Evolutionary conservation across 2,888 invertebrate species (phyloP), one percentile per base, ranked within the genome.

Genomic region (Griposia aprilina): DNA sequence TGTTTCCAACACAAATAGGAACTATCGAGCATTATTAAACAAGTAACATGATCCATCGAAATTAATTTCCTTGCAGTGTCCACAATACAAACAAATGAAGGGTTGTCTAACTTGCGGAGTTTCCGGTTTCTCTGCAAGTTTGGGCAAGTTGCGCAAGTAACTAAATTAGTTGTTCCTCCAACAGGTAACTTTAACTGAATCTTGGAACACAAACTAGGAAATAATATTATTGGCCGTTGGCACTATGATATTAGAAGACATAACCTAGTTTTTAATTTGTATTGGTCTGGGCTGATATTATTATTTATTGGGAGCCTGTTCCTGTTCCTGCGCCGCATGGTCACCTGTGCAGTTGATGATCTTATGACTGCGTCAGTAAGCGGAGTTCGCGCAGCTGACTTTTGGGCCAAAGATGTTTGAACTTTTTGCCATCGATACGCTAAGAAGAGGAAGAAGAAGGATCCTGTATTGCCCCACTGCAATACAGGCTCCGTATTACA

Each of bases 101-200:
- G 48, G 66, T 76, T 74, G 41, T 45, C 59, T 65, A 59, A 70
- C 59, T 78, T 67, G 15, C 2, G 20, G 26, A 73, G 65, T 52
- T 75, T 55, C 69, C 30, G 45, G 52, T 8, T 66, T 60, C 63
- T 67, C 59, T 13, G 36, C 62, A 62, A 80, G 59, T 85, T 85
- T 57, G 20, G 52, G 52, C 65, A 73, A 77, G 59, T 76, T 80
- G 66, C 8, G 36, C 66, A 41, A 71, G 59, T 83, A 85, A 88
- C 73, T 63, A 63, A 74, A 80, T 86, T 81, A 88, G 20, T 20
- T 57, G 73, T 72, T 36, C 45, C 50, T 36, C 62, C 26, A 81
- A 48, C 41, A n/a, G 6, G 62, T 67, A 84, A 80, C 63, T 72
- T 68, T 80, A 81, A 87, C 74, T 67, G 76, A 82, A 78, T 86